Percentiles rank a stretch among this genome's conserved stretches.
Conservation (phyloP, 2,888 invertebrate genomes). For the Ennomos fuscantarius region DNA sequence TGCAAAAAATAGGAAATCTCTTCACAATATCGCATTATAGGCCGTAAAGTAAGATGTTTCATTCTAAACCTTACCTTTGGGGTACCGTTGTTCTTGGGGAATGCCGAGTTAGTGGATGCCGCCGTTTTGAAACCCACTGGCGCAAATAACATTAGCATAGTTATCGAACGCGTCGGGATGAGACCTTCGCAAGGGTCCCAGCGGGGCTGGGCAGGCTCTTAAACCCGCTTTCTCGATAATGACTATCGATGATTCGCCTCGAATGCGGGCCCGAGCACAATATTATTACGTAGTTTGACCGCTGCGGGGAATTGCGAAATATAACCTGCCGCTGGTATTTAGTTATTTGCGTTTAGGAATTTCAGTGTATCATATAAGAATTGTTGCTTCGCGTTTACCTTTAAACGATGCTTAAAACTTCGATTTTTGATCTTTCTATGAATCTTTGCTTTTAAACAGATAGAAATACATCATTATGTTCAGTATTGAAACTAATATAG, state of each 20-base stretch:
- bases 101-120: constrained; percentile 71
- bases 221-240: constrained; percentile 84
- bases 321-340: constrained; percentile 70
- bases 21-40: constrained; percentile 58
- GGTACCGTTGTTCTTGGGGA: constrained; percentile 59
- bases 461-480: not conserved
- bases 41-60: constrained; percentile 62
- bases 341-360: constrained; percentile 68
- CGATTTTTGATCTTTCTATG: constrained; percentile 11
- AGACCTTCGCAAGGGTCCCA: constrained; percentile 81
- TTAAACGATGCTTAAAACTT: not conserved
- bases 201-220: constrained; percentile 78
- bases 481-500: too few species aligned
- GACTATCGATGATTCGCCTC: constrained; percentile 83
- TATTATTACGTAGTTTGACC: constrained; percentile 80
- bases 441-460: not conserved
- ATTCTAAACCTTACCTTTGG: constrained; percentile 60
- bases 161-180: constrained; percentile 82
- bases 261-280: constrained; percentile 76
- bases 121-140: constrained; percentile 78
- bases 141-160: constrained; percentile 85
- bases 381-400: constrained; percentile 13
- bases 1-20: constrained; percentile 57
- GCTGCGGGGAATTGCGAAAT: constrained; percentile 77
- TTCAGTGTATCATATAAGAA: constrained; percentile 43